Percentiles rank a stretch among this genome's conserved stretches.
Evolutionary conservation across 1,140 invertebrate species (phyloP).

Genomic region (Gryon sp.): DNA sequence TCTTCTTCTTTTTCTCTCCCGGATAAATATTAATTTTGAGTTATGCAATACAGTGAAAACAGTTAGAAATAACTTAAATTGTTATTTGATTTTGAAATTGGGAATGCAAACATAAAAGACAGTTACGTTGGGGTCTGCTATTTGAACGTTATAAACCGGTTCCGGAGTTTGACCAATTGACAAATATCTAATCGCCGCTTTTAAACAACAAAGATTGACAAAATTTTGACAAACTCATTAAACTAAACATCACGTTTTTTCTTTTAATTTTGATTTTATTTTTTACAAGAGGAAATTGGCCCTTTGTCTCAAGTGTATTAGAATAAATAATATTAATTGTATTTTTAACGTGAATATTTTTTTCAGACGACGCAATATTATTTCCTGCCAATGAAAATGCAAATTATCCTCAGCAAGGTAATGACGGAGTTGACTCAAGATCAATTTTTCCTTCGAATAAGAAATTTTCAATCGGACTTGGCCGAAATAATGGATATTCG

Average conservation of each 20-base stretch:
- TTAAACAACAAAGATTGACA: no score
- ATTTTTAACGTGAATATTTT: background rate
- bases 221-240: no score
- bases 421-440: slow-evolving; percentile 63
- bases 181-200: slow-evolving; percentile 20
- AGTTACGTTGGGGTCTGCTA: slow-evolving; percentile 14
- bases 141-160: slow-evolving; percentile 48
- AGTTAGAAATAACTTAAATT: slow-evolving; percentile 45
- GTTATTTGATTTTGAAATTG: slow-evolving; percentile 36
- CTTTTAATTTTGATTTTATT: no score
- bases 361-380: slow-evolving; percentile 62
- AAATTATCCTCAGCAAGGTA: slow-evolving; percentile 63
- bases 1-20: no score
- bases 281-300: background rate
- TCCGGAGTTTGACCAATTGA: slow-evolving; percentile 19
- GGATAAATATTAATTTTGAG: slow-evolving; percentile 27
- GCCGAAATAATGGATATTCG: slow-evolving; percentile 69
- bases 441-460: slow-evolving; percentile 72
- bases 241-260: no score
- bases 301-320: background rate
- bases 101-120: slow-evolving; percentile 41
- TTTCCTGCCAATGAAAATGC: slow-evolving; percentile 59
- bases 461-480: slow-evolving; percentile 69
- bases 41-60: slow-evolving; percentile 23
- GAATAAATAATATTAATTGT: no score